Conservation (phyloP, 2,888 invertebrate genomes). For the Cordilura impudica region DNA sequence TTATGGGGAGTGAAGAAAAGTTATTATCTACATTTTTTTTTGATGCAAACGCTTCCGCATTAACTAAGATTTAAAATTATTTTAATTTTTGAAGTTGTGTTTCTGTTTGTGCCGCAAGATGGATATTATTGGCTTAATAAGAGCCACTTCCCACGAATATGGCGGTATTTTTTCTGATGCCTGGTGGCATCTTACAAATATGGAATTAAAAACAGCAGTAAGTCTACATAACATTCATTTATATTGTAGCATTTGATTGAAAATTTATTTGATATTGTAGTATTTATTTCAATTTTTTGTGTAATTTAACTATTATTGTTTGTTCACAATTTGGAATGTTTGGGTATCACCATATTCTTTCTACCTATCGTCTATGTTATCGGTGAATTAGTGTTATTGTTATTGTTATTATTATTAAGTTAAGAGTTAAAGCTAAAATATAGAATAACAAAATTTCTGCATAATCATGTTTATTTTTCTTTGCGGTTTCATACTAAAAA, state of each 20-base stretch:
- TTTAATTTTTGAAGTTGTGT: neutral
- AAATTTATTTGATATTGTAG: slow-evolving; percentile 6
- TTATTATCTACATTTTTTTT: neutral
- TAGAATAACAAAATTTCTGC: slow-evolving; percentile 11
- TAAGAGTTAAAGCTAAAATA: neutral
- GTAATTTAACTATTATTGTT: slow-evolving; percentile 9
- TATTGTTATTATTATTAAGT: neutral
- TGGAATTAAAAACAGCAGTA: slow-evolving; percentile 80
- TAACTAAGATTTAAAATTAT: neutral
- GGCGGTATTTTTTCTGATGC: slow-evolving; percentile 74
- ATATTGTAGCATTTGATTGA: slow-evolving; percentile 1
- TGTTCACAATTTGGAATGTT: neutral
- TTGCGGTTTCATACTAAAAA: neutral
- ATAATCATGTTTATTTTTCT: slow-evolving; percentile 1
- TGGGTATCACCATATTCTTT: neutral
- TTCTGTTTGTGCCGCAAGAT: slow-evolving; percentile 54
- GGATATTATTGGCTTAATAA: slow-evolving; percentile 71
- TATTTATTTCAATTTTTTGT: slow-evolving; percentile 5
- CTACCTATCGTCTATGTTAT: slow-evolving; percentile 24
- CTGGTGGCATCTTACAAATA: slow-evolving; percentile 80
- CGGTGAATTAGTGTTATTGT: neutral
- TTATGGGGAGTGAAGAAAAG: neutral
- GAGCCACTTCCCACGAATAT: slow-evolving; percentile 69
- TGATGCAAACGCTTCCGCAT: slow-evolving; percentile 29
- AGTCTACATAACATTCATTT: slow-evolving; percentile 62